Conservation (phyloP, 1,140 invertebrate genomes). For the Elymnias hypermnestra region DNA sequence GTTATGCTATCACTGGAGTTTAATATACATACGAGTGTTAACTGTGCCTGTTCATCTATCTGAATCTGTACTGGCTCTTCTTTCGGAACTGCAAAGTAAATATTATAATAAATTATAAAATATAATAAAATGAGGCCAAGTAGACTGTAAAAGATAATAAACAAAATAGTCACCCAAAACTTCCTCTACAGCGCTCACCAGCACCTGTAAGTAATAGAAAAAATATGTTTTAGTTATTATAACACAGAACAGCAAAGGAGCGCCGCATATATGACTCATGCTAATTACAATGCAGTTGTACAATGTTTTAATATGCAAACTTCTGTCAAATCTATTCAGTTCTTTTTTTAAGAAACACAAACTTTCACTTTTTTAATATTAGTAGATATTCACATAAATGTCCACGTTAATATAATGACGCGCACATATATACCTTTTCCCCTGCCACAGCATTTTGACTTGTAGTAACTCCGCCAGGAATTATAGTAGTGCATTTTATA, state of each 20-base stretch:
- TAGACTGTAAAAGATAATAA: too few species aligned
- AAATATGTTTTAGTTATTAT: too few species aligned
- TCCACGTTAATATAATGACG: too few species aligned
- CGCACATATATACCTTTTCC: conserved; percentile 62
- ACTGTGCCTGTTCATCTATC: conserved; percentile 59
- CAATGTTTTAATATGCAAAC: too few species aligned
- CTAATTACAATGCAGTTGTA: too few species aligned
- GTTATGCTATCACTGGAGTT: too few species aligned
- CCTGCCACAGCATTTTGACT: conserved; percentile 36
- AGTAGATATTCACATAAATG: too few species aligned
- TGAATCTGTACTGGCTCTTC: conserved; percentile 60
- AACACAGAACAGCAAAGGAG: too few species aligned
- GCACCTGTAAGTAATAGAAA: conserved; percentile 34
- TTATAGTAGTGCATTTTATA: conserved; percentile 72
- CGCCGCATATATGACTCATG: too few species aligned
- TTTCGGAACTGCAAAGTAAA: conserved; percentile 39
- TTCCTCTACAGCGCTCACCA: conserved; percentile 34
- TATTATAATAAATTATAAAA: neutral
- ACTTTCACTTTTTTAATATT: too few species aligned
- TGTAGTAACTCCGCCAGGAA: conserved; percentile 62
- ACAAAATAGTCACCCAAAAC: conserved; percentile 26
- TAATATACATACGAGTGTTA: conserved; percentile 62
- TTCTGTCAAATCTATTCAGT: too few species aligned
- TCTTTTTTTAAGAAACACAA: too few species aligned
- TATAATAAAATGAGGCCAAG: neutral